Evolutionary conservation across 2,888 invertebrate species (phyloP).

Genomic region (Rutpela maculata): DNA sequence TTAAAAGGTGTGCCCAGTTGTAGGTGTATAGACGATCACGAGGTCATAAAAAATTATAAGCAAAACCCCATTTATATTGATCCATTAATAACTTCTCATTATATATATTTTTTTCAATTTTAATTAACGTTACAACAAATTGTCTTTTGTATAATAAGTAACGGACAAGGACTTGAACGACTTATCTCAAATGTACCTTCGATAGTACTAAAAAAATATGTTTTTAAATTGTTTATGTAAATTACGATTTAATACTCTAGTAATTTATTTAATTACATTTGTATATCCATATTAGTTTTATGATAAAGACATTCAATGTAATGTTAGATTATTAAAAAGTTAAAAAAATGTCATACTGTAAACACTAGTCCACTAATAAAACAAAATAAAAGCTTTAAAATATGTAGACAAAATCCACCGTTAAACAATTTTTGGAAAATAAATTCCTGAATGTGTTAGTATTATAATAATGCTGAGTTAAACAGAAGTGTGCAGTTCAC

Average conservation of each 20-base stretch:
- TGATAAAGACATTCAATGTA: not conserved
- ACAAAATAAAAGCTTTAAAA: not conserved
- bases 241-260: not conserved
- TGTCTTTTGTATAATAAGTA: not conserved
- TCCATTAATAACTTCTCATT: constrained; percentile 38
- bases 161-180: not conserved
- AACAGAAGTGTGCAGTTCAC: too few species aligned
- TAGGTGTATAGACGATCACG: constrained; percentile 56
- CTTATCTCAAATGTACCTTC: constrained; percentile 8
- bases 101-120: constrained; percentile 9
- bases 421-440: too few species aligned
- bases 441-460: too few species aligned
- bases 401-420: too few species aligned
- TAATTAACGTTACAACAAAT: constrained; percentile 16
- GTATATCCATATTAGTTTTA: not conserved
- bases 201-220: not conserved
- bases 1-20: constrained; percentile 56
- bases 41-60: constrained; percentile 45
- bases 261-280: constrained; percentile 4
- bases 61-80: constrained; percentile 44
- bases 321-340: constrained; percentile 1
- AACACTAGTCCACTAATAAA: not conserved
- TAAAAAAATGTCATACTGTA: not conserved
- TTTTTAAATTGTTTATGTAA: not conserved
- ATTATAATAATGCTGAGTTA: too few species aligned